Evolutionary conservation across 2,797 vertebrate species (phyloP).

Genomic region (Alauda arvensis): DNA sequence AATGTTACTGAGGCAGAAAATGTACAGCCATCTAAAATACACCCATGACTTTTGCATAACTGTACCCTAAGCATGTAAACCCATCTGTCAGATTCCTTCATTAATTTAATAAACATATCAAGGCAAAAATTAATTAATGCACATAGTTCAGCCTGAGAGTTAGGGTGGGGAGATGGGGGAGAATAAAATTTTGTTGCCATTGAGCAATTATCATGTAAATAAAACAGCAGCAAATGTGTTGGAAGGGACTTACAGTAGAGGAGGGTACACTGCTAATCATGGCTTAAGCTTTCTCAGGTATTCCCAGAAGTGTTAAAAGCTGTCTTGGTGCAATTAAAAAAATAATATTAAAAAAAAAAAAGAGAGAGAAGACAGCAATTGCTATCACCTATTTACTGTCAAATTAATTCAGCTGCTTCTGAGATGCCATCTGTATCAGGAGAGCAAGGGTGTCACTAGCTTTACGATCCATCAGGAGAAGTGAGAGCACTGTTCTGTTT

Average conservation of each 20-base stretch:
- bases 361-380: conserved; percentile 58
- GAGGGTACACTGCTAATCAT: conserved; percentile 74
- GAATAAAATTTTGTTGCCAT: conserved; percentile 75
- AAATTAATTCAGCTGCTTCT: conserved; percentile 82
- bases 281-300: conserved; percentile 70
- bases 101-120: conserved; percentile 91
- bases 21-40: conserved; percentile 44
- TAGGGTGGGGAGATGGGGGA: conserved; percentile 57
- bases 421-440: conserved; percentile 73
- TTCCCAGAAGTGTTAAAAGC: conserved; percentile 80
- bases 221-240: conserved; percentile 72
- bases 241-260: not conserved
- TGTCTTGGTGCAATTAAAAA: conserved; percentile 77
- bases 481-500: conserved; percentile 65
- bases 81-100: conserved; percentile 78
- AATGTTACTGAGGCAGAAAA: conserved; percentile 51
- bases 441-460: conserved; percentile 68
- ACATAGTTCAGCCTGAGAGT: conserved; percentile 66
- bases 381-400: conserved; percentile 85
- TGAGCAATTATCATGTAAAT: conserved; percentile 87
- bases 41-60: conserved; percentile 46
- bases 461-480: conserved; percentile 66
- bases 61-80: conserved; percentile 67
- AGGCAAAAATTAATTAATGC: conserved; percentile 84
- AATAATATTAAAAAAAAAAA: conserved; percentile 31